phyloP scores from a whole-genome alignment of 2,797 vertebrate genomes.

The Galago senegalensis region DNA sequence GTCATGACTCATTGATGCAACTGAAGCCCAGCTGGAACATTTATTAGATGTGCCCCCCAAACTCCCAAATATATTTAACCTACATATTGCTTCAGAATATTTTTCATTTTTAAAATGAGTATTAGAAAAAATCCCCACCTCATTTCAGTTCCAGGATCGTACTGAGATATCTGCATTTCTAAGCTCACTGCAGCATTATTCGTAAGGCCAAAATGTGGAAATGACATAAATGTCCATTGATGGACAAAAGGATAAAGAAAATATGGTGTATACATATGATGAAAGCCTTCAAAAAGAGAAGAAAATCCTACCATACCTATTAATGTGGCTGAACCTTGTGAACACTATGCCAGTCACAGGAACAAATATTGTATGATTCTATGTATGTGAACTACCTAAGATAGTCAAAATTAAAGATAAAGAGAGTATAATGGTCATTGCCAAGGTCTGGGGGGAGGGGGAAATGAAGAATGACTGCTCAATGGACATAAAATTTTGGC shows the following conservation, averaged over 20 bases:
- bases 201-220: background rate
- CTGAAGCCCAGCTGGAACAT: background rate
- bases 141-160: background rate
- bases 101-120: conserved; percentile 21
- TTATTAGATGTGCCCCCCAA: background rate
- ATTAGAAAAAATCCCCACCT: conserved; percentile 26
- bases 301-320: background rate
- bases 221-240: background rate
- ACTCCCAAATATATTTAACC: background rate
- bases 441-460: background rate
- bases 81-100: background rate
- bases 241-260: background rate
- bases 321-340: background rate
- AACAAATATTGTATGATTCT: background rate
- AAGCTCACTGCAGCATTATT: background rate
- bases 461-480: background rate
- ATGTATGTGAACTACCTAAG: too few species aligned
- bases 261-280: background rate
- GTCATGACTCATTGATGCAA: background rate
- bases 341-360: background rate
- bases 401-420: background rate
- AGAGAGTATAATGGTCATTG: background rate
- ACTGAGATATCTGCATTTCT: background rate
- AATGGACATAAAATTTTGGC: background rate
- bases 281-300: background rate